Conservation (phyloP, 2,888 invertebrate genomes). For the Monochamus alternatus region DNA sequence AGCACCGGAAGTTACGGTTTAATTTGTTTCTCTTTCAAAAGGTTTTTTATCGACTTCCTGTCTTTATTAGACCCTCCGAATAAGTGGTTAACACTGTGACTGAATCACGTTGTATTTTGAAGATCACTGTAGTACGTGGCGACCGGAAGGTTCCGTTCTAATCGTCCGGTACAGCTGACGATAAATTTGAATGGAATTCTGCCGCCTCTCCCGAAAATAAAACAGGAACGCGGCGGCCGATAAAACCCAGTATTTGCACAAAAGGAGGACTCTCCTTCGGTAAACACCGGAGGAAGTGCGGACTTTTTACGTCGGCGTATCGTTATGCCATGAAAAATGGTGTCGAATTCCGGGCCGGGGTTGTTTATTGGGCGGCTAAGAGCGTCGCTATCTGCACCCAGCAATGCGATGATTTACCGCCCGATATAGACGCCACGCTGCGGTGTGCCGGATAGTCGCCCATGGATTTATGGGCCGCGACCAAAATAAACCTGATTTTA, state of each 20-base stretch:
- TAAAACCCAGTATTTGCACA: conserved; percentile 46
- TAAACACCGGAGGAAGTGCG: conserved; percentile 56
- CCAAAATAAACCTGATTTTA: conserved; percentile 66
- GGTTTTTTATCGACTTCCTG: too few relatives aligned
- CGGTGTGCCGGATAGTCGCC: conserved; percentile 57
- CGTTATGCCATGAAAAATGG: conserved; percentile 67
- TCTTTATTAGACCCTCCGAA: too few relatives aligned
- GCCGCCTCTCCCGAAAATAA: too few relatives aligned
- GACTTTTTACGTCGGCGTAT: conserved; percentile 62
- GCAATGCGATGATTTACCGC: conserved; percentile 69
- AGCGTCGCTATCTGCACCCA: conserved; percentile 67
- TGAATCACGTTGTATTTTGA: too few relatives aligned
- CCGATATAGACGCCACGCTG: conserved; percentile 65
- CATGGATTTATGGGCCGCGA: conserved; percentile 61
- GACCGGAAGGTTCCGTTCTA: too few relatives aligned
- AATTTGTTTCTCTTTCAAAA: too few relatives aligned
- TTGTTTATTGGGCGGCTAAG: conserved; percentile 68
- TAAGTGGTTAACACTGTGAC: too few relatives aligned
- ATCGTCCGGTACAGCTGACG: too few relatives aligned
- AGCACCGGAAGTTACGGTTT: too few relatives aligned
- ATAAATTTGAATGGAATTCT: too few relatives aligned
- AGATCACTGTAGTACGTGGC: too few relatives aligned
- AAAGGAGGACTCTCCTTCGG: conserved; percentile 55
- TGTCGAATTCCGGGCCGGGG: conserved; percentile 65
- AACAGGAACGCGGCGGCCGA: background rate